Base-by-base conservation (phyloP, 2,888 invertebrate species). In the Unio delphinus region DNA sequence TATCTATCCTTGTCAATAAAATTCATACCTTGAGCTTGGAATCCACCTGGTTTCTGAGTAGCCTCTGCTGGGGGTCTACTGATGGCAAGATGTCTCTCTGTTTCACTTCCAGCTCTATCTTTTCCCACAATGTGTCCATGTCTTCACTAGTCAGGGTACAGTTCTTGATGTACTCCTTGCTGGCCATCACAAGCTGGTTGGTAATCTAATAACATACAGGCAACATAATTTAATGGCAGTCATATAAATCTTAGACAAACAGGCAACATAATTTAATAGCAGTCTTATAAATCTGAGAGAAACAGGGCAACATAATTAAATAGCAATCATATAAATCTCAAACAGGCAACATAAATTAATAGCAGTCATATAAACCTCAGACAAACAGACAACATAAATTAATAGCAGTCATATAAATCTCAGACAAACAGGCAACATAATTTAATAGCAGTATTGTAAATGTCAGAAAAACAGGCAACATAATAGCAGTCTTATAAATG, bases 101-200 rank as follows among this genome's bases (percentile, higher is more conserved):
- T 66, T 80, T 74, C 18, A 87, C 81, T 67, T 87, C 88, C 58
- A 84, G 82, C n/a, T 82, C 78, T 55, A 89, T 84, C 67, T 80
- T 78, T 2, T 80, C 74, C 89, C 89, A 89, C 55, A 89, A 70
- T 58, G 79, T 72, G 75, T 89, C 89, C 28, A 77, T 81, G 63
- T 85, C 86, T 67, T 86, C 84, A 68, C 80, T 75, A 58, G 81
- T 81, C 34, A 85, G 75, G 62, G 88, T 87, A 64, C 80, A 81
- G 55, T 81, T 79, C 72, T 86, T 82, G 61, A 90, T 86, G 80
- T 89, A 86, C 55, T 89, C 87, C 74, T 90, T 90, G 73, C 88
- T 89, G 1, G 86, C 84, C 74, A 87, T 75, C n/a, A 90, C 89
- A 45, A 90, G 76, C 77, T 90, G 90, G 71, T 90, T 90, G 11